Evolutionary conservation across 2,888 invertebrate genomes (phyloP).

Genomic region (Thereva nobilitata): DNA sequence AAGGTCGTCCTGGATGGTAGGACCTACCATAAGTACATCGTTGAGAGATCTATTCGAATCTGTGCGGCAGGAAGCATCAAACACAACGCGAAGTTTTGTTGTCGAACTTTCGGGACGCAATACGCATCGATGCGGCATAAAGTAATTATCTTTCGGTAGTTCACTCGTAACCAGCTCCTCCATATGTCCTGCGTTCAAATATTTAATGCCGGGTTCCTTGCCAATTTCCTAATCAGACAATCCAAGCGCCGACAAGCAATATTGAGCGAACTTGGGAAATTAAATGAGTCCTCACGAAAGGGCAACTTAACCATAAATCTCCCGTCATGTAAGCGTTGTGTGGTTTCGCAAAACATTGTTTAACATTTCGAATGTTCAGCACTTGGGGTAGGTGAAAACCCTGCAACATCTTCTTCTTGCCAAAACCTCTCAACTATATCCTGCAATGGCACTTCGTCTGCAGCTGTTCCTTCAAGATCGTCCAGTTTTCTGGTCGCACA

Average conservation of each 20-base stretch:
- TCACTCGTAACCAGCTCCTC: not conserved
- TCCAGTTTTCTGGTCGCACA: too few species aligned
- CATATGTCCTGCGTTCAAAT: slow-evolving; percentile 4
- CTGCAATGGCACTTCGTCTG: too few species aligned
- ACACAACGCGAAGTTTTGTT: slow-evolving; percentile 44
- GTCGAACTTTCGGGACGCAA: slow-evolving; percentile 44
- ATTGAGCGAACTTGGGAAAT: slow-evolving; percentile 1
- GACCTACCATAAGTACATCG: slow-evolving; percentile 37
- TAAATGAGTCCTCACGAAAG: not conserved
- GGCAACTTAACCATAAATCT: slow-evolving; percentile 12
- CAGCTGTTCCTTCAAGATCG: too few species aligned
- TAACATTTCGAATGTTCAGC: not conserved
- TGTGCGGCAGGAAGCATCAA: slow-evolving; percentile 44
- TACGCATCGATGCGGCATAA: slow-evolving; percentile 47
- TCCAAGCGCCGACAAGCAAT: not conserved
- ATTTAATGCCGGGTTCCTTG: not conserved
- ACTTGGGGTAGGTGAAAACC: not conserved
- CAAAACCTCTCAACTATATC: too few species aligned
- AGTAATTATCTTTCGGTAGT: not conserved
- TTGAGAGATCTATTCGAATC: slow-evolving; percentile 20
- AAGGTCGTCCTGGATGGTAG: slow-evolving; percentile 45
- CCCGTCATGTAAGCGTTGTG: not conserved
- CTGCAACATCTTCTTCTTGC: slow-evolving; percentile 1
- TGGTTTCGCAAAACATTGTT: slow-evolving; percentile 1
- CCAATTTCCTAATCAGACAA: not conserved